A percentile compares a stretch with the other conserved stretches of the same genome.
These are phyloP conservation scores for Polypterus senegalus DNA, from an alignment of 2,113 vertebrate genomes.

Conservation along the genomic window DNA sequence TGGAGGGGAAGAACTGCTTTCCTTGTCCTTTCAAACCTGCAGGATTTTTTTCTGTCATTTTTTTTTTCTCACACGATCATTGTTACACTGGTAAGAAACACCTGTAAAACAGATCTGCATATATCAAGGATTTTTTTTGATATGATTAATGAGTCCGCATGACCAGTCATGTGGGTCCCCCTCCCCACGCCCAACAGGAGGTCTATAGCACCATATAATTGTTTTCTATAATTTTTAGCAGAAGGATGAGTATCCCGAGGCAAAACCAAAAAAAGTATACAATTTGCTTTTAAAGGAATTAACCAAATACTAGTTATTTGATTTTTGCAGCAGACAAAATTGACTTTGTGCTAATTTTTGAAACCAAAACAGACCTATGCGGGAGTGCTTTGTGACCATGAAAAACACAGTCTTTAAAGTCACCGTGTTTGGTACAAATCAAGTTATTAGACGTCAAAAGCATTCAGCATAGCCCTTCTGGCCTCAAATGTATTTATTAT, in stretches of 20 bases:
- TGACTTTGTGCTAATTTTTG: conserved; percentile 85
- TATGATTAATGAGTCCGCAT: conserved; percentile 98
- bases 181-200: conserved; percentile 58
- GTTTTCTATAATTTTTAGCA: conserved; percentile 66
- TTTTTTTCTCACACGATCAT: conserved; percentile 59
- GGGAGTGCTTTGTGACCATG: too few species aligned
- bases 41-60: conserved; percentile 49
- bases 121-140: conserved; percentile 96
- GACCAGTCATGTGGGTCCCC: conserved; percentile 96
- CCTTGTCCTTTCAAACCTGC: conserved; percentile 96
- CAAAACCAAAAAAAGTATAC: conserved; percentile 55
- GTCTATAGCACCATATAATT: conserved; percentile 95
- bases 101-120: conserved; percentile 98
- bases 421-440: too few species aligned
- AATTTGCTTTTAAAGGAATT: conserved; percentile 50
- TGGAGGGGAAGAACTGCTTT: conserved; percentile 76
- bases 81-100: conserved; percentile 92
- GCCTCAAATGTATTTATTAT: conserved; percentile 47
- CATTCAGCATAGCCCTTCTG: conserved; percentile 30
- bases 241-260: conserved; percentile 68
- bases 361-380: neutral
- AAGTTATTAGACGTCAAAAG: too few species aligned
- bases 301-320: conserved; percentile 35
- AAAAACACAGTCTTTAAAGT: too few species aligned
- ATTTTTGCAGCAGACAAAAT: conserved; percentile 81